phyloP scores from a whole-genome alignment of 2,888 invertebrate species.

The Creontiades dilutus region DNA sequence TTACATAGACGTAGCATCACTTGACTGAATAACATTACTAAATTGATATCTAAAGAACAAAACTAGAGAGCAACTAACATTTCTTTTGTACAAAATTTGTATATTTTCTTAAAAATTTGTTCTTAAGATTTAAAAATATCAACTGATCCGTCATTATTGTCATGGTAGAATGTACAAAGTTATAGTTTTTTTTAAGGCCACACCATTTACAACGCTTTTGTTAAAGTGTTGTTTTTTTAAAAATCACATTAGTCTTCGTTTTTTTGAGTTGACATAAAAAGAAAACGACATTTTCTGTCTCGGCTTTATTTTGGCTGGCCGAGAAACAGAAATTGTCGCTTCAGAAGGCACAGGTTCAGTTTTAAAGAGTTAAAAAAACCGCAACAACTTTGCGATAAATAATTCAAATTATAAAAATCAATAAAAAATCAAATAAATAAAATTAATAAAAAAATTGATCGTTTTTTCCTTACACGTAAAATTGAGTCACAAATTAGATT shows the following conservation, averaged over 20 bases:
- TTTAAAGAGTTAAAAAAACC: not conserved
- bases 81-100: conserved; percentile 51
- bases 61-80: conserved; percentile 69
- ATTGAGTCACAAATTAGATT: not conserved
- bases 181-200: conserved; percentile 60
- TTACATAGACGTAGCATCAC: conserved; percentile 73
- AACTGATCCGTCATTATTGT: conserved; percentile 59
- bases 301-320: not conserved
- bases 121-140: conserved; percentile 40
- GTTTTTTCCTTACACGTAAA: not conserved
- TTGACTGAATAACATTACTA: conserved; percentile 71
- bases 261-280: conserved; percentile 13
- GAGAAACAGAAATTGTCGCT: not conserved
- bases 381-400: not conserved
- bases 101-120: not conserved
- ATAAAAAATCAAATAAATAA: not conserved
- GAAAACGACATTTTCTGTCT: not conserved
- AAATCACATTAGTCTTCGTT: conserved; percentile 60
- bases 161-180: conserved; percentile 42
- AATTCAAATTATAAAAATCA: not conserved
- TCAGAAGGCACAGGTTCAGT: conserved; percentile 53
- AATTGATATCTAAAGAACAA: conserved; percentile 31
- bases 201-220: conserved; percentile 44
- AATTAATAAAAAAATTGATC: not conserved
- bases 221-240: not conserved